Conservation (phyloP, 2,888 invertebrate genomes). For the Pyralis farinalis region DNA sequence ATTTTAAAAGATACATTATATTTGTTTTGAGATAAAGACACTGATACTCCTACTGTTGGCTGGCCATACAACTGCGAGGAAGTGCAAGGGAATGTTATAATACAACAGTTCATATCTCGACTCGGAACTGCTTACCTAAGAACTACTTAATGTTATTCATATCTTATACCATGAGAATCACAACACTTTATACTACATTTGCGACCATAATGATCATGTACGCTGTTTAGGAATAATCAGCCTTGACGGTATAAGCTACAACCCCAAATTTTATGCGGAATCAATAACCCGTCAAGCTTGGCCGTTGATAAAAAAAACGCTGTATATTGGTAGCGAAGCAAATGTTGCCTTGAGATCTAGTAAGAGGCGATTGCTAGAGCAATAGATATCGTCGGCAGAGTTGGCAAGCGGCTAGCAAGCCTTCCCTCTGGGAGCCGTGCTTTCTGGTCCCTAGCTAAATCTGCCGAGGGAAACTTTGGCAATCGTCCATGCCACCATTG, state of each 20-base stretch:
- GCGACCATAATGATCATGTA: slow-evolving; percentile 42
- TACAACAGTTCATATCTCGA: slow-evolving; percentile 54
- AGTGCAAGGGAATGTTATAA: slow-evolving; percentile 47
- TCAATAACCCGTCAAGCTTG: slow-evolving; percentile 59
- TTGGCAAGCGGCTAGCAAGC: no score
- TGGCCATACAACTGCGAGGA: slow-evolving; percentile 29
- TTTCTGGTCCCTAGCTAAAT: no score
- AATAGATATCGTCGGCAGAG: no score
- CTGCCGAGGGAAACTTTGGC: no score
- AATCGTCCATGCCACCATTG: no score
- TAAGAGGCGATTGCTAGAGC: no score
- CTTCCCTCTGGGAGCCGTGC: no score
- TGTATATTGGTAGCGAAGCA: slow-evolving; percentile 57
- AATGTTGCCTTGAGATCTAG: no score
- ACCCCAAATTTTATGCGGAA: slow-evolving; percentile 45
- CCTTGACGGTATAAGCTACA: slow-evolving; percentile 35
- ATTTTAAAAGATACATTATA: no score
- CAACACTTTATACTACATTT: slow-evolving; percentile 59
- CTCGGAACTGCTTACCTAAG: slow-evolving; percentile 56
- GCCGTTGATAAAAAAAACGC: slow-evolving; percentile 53
- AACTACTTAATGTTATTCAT: slow-evolving; percentile 51
- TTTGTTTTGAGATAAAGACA: slow-evolving; percentile 27
- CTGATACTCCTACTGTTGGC: slow-evolving; percentile 22
- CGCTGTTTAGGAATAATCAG: slow-evolving; percentile 44
- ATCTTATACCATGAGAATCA: slow-evolving; percentile 50